Conservation (phyloP, 2,113 vertebrate species). For the Otolemur garnettii region DNA sequence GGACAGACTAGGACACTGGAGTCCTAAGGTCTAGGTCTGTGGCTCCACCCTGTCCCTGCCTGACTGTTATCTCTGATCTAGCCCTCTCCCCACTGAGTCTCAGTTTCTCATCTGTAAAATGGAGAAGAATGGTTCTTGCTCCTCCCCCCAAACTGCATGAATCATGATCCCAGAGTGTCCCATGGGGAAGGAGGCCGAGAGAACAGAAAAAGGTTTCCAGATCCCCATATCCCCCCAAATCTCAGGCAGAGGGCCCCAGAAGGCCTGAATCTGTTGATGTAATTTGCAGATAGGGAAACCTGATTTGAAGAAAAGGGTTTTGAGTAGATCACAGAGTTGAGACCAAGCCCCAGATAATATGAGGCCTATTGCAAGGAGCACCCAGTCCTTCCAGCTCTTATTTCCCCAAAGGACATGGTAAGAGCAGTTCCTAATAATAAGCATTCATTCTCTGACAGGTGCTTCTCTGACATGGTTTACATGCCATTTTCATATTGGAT, state of each 20-base stretch:
- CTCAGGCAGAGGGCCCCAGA: not conserved
- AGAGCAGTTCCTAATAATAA: not conserved
- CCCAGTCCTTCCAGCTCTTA: not conserved
- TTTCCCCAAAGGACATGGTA: not conserved
- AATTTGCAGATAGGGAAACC: not conserved
- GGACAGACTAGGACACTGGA: not conserved
- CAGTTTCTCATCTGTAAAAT: constrained; percentile 10
- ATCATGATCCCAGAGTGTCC: not conserved
- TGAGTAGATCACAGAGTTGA: not conserved
- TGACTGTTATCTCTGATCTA: not conserved
- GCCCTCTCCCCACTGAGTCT: not conserved
- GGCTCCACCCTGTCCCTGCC: not conserved
- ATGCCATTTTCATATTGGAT: not conserved
- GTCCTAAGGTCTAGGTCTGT: not conserved
- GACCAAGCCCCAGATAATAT: not conserved
- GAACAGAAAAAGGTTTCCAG: not conserved
- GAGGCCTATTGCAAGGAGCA: not conserved
- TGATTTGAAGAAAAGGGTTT: not conserved
- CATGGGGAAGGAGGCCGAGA: not conserved
- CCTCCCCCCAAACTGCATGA: not conserved
- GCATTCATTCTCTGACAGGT: not conserved
- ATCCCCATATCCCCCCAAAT: not conserved
- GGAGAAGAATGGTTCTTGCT: not conserved
- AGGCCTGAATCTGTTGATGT: not conserved
- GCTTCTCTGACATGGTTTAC: not conserved